Conservation (phyloP, 2,113 vertebrate species). For the Tragelaphus imberbis region DNA sequence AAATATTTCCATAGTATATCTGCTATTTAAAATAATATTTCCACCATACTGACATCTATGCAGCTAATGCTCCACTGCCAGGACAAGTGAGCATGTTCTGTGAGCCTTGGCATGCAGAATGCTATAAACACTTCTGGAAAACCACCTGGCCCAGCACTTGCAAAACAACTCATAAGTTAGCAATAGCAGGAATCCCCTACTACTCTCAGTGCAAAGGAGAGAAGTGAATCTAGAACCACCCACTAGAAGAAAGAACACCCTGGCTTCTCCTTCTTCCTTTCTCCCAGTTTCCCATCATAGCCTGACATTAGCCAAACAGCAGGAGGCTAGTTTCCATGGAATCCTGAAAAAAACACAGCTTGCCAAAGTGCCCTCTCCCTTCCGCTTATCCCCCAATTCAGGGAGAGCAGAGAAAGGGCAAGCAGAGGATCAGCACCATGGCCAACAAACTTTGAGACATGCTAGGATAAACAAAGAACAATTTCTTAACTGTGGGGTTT, state of each 20-base stretch:
- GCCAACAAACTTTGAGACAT: neutral
- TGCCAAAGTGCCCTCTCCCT: neutral
- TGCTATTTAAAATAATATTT: neutral
- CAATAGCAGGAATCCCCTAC: neutral
- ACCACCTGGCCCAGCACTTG: neutral
- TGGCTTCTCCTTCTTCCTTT: neutral
- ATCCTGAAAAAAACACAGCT: neutral
- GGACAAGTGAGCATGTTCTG: neutral
- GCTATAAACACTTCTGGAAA: neutral
- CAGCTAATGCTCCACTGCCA: neutral
- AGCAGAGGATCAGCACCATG: neutral
- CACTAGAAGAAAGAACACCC: neutral
- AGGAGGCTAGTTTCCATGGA: neutral
- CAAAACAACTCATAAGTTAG: neutral
- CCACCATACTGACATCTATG: neutral
- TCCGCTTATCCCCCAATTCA: neutral
- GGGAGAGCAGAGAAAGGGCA: neutral
- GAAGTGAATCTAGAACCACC: neutral
- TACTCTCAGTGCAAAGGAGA: neutral
- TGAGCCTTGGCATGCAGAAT: neutral
- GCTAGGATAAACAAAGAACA: neutral
- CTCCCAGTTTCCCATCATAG: neutral
- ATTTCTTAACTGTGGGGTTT: neutral
- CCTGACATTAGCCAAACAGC: neutral
- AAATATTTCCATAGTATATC: neutral